phyloP scores from a whole-genome alignment of 1,140 invertebrate species.

The Hylaeus anthracinus region DNA sequence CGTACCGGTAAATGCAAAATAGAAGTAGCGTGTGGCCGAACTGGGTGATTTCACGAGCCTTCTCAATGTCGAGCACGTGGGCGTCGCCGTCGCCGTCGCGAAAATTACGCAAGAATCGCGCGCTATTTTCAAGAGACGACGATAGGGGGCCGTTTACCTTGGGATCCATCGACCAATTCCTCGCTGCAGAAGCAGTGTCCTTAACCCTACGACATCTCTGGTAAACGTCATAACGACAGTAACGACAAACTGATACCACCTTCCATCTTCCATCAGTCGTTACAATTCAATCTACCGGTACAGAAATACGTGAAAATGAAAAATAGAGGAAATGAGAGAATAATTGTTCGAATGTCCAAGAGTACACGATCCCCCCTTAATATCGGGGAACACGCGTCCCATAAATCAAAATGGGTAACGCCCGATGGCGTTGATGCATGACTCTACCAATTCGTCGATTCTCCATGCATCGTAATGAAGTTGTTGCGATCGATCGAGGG shows the following conservation, averaged over 20 bases:
- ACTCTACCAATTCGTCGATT: conserved; percentile 57
- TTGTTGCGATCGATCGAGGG: conserved; percentile 23
- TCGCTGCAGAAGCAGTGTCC: too few species aligned
- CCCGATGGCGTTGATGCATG: conserved; percentile 43
- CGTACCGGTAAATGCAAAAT: conserved; percentile 4
- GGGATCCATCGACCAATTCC: too few species aligned
- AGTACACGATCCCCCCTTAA: conserved; percentile 30
- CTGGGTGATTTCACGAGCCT: conserved; percentile 32
- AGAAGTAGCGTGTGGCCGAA: background rate
- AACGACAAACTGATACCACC: too few species aligned
- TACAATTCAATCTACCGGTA: too few species aligned
- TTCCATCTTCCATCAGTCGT: too few species aligned
- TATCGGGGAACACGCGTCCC: conserved; percentile 19
- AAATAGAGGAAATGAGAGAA: too few species aligned
- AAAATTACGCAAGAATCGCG: conserved; percentile 26
- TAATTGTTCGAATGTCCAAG: too few species aligned
- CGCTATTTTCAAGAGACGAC: conserved; percentile 14
- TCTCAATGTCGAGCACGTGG: conserved; percentile 13
- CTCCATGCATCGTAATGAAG: conserved; percentile 59
- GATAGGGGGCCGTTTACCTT: too few species aligned
- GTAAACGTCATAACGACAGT: too few species aligned
- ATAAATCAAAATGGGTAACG: conserved; percentile 54
- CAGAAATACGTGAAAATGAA: too few species aligned
- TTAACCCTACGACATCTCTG: too few species aligned
- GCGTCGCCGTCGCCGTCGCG: conserved; percentile 5